These are phyloP conservation scores for Orussus abietinus DNA, from an alignment of 1,140 invertebrate genomes.

Conservation along the genomic window DNA sequence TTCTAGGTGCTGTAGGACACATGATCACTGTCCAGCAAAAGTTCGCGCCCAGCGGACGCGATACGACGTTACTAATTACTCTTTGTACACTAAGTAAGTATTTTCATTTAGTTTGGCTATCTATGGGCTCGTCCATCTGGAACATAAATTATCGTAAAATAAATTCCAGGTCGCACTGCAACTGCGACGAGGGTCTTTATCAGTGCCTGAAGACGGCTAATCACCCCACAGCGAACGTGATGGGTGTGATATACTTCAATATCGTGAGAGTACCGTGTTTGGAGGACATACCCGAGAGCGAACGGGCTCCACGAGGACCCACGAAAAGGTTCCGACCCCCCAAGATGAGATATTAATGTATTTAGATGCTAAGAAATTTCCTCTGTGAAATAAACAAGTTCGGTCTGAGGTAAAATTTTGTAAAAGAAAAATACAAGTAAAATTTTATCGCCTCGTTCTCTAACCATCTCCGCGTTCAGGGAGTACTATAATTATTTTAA, in stretches of 20 bases:
- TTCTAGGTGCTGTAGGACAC: slow-evolving; percentile 70
- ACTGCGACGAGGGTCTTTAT: slow-evolving; percentile 77
- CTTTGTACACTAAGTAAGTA: slow-evolving; percentile 77
- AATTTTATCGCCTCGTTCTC: too few relatives aligned
- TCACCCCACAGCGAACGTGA: slow-evolving; percentile 65
- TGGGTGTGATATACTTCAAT: slow-evolving; percentile 88
- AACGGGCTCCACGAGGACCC: slow-evolving; percentile 4
- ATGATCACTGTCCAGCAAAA: slow-evolving; percentile 76
- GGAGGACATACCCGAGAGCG: slow-evolving; percentile 52
- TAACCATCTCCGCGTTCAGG: too few relatives aligned
- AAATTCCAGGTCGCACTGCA: slow-evolving; percentile 70
- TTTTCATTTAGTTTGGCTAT: slow-evolving; percentile 2
- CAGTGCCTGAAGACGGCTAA: slow-evolving; percentile 73
- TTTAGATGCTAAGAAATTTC: too few relatives aligned
- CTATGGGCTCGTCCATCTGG: neutral
- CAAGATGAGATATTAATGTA: slow-evolving; percentile 26
- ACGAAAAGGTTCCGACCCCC: slow-evolving; percentile 27
- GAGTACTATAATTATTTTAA: too few relatives aligned
- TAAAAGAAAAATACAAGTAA: too few relatives aligned
- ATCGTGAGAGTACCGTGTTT: slow-evolving; percentile 75
- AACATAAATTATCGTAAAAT: slow-evolving; percentile 5
- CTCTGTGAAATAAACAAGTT: too few relatives aligned
- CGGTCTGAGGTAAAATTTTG: too few relatives aligned
- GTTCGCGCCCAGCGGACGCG: slow-evolving; percentile 68
- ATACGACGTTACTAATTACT: slow-evolving; percentile 80